Conservation (phyloP, 2,797 vertebrate species). For the Macrochelys suwanniensis region DNA sequence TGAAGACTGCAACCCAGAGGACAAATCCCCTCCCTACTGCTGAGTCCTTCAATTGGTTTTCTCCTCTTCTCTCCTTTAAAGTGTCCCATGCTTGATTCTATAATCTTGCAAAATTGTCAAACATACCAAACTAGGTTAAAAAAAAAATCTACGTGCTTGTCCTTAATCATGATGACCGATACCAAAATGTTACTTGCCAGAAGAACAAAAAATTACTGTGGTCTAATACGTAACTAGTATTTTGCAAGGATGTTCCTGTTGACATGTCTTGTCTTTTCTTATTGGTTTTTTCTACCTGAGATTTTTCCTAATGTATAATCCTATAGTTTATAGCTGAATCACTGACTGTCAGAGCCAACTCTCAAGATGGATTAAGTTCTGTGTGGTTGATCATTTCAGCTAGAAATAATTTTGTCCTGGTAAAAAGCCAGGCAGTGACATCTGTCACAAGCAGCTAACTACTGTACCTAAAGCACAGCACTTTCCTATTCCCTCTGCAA, state of each 20-base stretch:
- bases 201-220: neutral
- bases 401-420: neutral
- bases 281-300: conserved; percentile 3
- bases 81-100: neutral
- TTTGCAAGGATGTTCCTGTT: neutral
- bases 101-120: neutral
- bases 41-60: neutral
- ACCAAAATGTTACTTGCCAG: neutral
- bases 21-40: neutral
- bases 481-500: neutral
- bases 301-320: neutral
- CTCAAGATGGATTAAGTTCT: conserved; percentile 18
- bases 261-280: neutral
- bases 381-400: conserved; percentile 1
- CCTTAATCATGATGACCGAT: neutral
- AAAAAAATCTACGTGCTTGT: neutral
- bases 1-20: neutral
- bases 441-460: neutral
- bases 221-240: neutral
- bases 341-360: neutral
- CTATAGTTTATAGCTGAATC: neutral
- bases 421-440: neutral
- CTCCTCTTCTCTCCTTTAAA: neutral
- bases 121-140: neutral
- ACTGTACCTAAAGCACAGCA: neutral